phyloP scores from a whole-genome alignment of 1,140 invertebrate genomes.

The Calephelis nemesis region DNA sequence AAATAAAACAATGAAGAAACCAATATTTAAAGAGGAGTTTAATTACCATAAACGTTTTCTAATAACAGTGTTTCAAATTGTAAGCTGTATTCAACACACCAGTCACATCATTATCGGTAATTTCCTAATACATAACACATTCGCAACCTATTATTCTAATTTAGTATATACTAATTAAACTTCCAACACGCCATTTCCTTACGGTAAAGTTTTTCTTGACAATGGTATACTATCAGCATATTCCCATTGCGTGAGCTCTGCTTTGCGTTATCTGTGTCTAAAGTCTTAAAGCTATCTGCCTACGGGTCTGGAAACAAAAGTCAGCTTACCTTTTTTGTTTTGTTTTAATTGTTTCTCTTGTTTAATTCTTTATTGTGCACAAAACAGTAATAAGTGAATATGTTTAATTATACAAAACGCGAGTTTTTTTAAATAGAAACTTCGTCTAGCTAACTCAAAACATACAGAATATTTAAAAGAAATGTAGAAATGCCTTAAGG shows the following conservation, averaged over 20 bases:
- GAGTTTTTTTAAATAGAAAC: too few species aligned
- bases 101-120: slow-evolving; percentile 6
- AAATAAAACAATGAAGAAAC: too few species aligned
- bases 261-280: slow-evolving; percentile 11
- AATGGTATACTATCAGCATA: slow-evolving; percentile 12
- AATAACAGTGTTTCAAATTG: slow-evolving; percentile 4
- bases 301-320: slow-evolving; percentile 95
- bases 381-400: too few species aligned
- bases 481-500: too few species aligned
- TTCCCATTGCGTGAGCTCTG: slow-evolving; percentile 23
- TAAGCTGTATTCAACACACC: neutral
- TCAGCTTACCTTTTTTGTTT: slow-evolving; percentile 82
- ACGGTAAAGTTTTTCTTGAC: slow-evolving; percentile 17
- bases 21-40: neutral
- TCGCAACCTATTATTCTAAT: slow-evolving; percentile 9
- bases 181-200: slow-evolving; percentile 19
- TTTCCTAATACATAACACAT: slow-evolving; percentile 13
- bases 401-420: too few species aligned
- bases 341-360: too few species aligned
- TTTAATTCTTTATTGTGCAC: too few species aligned
- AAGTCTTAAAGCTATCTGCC: slow-evolving; percentile 8
- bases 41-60: neutral
- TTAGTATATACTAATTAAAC: slow-evolving; percentile 21
- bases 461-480: too few species aligned
- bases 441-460: too few species aligned